Evolutionary conservation across 2,797 vertebrate genomes (phyloP).

Genomic region (Acrossocheilus wenchowensis): DNA sequence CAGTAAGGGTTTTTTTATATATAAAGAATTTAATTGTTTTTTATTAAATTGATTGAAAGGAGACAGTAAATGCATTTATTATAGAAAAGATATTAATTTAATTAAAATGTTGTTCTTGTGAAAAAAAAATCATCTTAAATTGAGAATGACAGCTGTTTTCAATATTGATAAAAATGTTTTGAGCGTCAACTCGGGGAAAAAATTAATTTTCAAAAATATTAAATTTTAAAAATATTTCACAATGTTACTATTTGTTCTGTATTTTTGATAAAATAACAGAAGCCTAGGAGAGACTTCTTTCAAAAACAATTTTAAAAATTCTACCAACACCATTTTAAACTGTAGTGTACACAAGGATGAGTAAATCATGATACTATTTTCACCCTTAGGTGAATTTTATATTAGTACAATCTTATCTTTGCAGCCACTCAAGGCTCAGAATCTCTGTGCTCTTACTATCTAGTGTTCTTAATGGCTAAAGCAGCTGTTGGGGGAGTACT

Average conservation of each 20-base stretch:
- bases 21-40: no score
- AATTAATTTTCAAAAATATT: no score
- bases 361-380: background rate
- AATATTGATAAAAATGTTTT: background rate
- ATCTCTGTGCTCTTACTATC: background rate
- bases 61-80: background rate
- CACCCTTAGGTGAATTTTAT: background rate
- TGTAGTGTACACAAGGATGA: no score
- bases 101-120: background rate
- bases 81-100: background rate
- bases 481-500: slow-evolving; percentile 4
- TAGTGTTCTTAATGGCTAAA: slow-evolving; percentile 13
- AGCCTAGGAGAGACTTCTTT: background rate
- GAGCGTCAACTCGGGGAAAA: background rate
- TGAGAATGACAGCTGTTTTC: background rate
- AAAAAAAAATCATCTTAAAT: background rate
- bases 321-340: background rate
- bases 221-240: background rate
- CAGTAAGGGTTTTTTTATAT: background rate
- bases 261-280: background rate
- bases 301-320: background rate
- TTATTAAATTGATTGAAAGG: background rate
- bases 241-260: background rate
- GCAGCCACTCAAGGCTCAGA: background rate
- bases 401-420: background rate